These are phyloP conservation scores for Heteronetta atricapilla DNA, from an alignment of 2,113 vertebrate genomes.

Conservation along the genomic window DNA sequence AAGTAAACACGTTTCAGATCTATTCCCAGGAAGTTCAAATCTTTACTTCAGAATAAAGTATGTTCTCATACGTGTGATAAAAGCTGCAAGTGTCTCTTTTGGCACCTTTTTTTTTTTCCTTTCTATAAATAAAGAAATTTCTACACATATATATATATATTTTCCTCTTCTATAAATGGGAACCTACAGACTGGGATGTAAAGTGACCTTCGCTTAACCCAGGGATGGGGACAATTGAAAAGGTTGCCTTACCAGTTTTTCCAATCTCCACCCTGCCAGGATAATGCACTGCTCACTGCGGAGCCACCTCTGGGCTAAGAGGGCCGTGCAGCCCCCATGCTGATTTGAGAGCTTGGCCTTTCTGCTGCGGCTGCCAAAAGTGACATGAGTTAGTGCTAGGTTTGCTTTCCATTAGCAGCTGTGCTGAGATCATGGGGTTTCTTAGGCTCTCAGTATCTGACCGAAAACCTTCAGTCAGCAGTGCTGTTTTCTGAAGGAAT, in stretches of 20 bases:
- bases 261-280: slow-evolving; percentile 10
- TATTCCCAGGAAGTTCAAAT: neutral
- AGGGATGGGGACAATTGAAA: neutral
- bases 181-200: neutral
- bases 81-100: neutral
- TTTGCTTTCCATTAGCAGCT: slow-evolving; percentile 66
- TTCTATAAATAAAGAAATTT: too few relatives aligned
- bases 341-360: slow-evolving; percentile 50
- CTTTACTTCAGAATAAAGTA: neutral
- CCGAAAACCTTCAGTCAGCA: slow-evolving; percentile 54
- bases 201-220: slow-evolving; percentile 5
- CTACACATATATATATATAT: neutral
- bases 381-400: slow-evolving; percentile 53
- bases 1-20: neutral
- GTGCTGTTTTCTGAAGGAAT: slow-evolving; percentile 53
- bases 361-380: slow-evolving; percentile 61
- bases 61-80: neutral
- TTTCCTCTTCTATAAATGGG: neutral
- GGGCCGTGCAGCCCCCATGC: slow-evolving; percentile 13
- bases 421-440: slow-evolving; percentile 67
- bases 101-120: neutral
- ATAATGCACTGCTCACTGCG: neutral
- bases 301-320: slow-evolving; percentile 47
- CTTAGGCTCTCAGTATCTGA: slow-evolving; percentile 38
- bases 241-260: slow-evolving; percentile 18